These are phyloP conservation scores for Apodemia hepburni DNA, from an alignment of 2,888 invertebrate genomes.

Conservation along the genomic window DNA sequence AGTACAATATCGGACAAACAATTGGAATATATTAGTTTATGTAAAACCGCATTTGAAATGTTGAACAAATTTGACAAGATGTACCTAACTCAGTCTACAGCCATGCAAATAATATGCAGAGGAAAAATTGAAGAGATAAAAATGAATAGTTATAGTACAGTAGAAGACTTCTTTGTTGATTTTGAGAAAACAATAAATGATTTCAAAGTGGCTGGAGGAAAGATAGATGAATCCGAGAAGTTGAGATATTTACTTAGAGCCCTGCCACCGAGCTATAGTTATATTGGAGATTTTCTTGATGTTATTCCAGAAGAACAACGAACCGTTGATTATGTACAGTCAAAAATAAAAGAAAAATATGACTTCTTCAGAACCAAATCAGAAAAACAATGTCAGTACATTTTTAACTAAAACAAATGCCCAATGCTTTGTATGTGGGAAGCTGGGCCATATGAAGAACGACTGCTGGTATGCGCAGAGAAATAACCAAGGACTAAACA, in stretches of 20 bases:
- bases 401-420: slow-evolving; percentile 28
- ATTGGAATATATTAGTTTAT: slow-evolving; percentile 34
- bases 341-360: slow-evolving; percentile 36
- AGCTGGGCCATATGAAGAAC: slow-evolving; percentile 33
- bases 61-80: slow-evolving; percentile 34
- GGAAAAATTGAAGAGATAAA: slow-evolving; percentile 35
- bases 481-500: slow-evolving; percentile 28
- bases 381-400: slow-evolving; percentile 32
- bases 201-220: slow-evolving; percentile 35
- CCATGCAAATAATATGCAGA: slow-evolving; percentile 36
- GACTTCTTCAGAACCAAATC: slow-evolving; percentile 22
- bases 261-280: slow-evolving; percentile 35
- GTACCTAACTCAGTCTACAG: slow-evolving; percentile 34
- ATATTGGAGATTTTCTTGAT: slow-evolving; percentile 37
- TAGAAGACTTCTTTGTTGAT: slow-evolving; percentile 35
- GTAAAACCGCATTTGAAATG: slow-evolving; percentile 31
- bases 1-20: slow-evolving; percentile 36
- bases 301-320: slow-evolving; percentile 36
- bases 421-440: slow-evolving; percentile 34
- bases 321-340: slow-evolving; percentile 34
- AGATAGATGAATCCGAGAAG: slow-evolving; percentile 34
- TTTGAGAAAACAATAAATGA: slow-evolving; percentile 35
- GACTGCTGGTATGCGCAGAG: slow-evolving; percentile 29
- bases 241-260: slow-evolving; percentile 36
- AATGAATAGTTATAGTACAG: slow-evolving; percentile 33